A percentile compares a stretch with the other conserved stretches of the same genome.
Evolutionary conservation across 92 coral and sea anemone genomes (phyloP).

Genomic region (Montipora capitata): DNA sequence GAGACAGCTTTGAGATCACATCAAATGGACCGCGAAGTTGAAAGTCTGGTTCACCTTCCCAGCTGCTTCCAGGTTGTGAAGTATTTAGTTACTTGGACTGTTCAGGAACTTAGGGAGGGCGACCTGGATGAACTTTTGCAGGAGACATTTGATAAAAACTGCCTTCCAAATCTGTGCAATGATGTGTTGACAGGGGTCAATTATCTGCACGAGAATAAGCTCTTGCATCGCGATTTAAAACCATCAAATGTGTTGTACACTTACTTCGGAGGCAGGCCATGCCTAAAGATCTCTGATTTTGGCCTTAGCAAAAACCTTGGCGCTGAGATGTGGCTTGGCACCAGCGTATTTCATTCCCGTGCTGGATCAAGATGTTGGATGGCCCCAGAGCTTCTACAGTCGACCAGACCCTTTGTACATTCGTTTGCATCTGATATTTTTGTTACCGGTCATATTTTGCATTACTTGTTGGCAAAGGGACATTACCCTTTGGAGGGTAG

Average conservation of each 20-base stretch:
- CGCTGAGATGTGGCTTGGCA: conserved; percentile 1
- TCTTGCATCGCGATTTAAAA: conserved; percentile 55
- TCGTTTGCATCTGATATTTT: conserved; percentile 17
- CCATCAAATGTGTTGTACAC: conserved; percentile 48
- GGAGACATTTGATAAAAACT: too few relatives aligned
- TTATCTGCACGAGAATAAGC: conserved; percentile 24
- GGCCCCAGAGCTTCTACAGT: conserved; percentile 64
- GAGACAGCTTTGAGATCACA: conserved; percentile 63
- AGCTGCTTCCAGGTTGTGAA: conserved; percentile 43
- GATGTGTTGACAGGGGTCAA: conserved; percentile 38
- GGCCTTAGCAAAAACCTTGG: conserved; percentile 55
- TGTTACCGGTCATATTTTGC: conserved; percentile 27
- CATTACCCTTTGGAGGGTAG: conserved; percentile 19
- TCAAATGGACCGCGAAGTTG: conserved; percentile 44
- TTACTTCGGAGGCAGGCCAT: not conserved
- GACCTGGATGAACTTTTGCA: conserved; percentile 13
- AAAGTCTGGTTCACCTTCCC: conserved; percentile 28
- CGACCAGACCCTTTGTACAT: conserved; percentile 22
- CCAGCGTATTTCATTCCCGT: conserved; percentile 33
- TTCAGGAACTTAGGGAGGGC: conserved; percentile 62
- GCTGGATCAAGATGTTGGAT: conserved; percentile 72
- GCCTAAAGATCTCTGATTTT: conserved; percentile 67
- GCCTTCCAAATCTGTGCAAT: conserved; percentile 17
- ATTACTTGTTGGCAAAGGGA: conserved; percentile 18
- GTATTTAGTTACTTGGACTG: conserved; percentile 37